phyloP scores from a whole-genome alignment of 2,113 vertebrate species.

The Barnardius zonarius region DNA sequence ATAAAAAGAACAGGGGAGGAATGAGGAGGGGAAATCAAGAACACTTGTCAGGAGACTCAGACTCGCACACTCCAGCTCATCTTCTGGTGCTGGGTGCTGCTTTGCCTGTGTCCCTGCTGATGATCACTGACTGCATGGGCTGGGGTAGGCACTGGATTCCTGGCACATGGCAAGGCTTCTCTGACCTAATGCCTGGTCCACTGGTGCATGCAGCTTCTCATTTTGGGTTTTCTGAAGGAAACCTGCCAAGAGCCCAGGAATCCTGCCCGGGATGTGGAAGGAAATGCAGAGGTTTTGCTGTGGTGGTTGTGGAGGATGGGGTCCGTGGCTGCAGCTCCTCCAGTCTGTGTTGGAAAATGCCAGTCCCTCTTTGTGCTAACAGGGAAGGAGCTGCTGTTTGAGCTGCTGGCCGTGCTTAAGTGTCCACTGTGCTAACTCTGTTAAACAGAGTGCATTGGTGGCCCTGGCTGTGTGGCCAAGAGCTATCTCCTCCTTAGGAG shows the following conservation, averaged over 20 bases:
- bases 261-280: not conserved
- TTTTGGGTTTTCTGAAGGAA: not conserved
- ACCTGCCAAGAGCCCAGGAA: not conserved
- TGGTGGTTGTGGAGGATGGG: not conserved
- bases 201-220: not conserved
- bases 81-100: not conserved
- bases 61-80: not conserved
- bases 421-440: not conserved
- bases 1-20: not conserved
- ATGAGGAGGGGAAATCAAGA: not conserved
- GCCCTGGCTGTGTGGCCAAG: fast-evolving
- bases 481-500: fast-evolving
- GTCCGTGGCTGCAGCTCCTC: not conserved
- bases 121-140: not conserved
- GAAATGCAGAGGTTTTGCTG: not conserved
- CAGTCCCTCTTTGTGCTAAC: fast-evolving
- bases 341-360: fast-evolving
- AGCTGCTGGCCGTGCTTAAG: not conserved
- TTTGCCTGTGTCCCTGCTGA: not conserved
- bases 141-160: not conserved
- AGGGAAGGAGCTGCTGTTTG: not conserved
- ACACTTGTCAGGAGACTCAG: not conserved
- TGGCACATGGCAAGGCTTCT: not conserved
- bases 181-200: too few species aligned
- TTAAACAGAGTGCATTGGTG: not conserved